These are phyloP conservation scores for Phaetusa simplex DNA, from an alignment of 2,113 vertebrate genomes.

Conservation along the genomic window DNA sequence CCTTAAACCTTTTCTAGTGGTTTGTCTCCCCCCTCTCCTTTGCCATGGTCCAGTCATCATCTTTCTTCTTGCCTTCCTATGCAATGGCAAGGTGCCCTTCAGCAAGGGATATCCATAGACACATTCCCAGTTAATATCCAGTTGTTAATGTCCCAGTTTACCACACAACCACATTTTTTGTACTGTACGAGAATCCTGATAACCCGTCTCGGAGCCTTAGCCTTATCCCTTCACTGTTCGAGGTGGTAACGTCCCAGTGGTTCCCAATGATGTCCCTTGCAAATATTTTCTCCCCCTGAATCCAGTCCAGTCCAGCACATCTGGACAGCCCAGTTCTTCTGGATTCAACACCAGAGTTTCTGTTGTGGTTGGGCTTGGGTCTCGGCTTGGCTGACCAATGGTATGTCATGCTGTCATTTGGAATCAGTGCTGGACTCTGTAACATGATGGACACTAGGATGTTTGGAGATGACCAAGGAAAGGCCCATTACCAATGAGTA, in stretches of 20 bases:
- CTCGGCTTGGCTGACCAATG: background rate
- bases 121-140: background rate
- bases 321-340: background rate
- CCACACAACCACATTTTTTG: background rate
- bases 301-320: background rate
- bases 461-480: background rate
- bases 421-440: background rate
- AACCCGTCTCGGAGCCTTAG: background rate
- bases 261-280: background rate
- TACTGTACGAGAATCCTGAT: background rate
- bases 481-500: background rate
- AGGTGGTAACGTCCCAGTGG: background rate
- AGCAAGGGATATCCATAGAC: background rate
- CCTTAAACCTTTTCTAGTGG: background rate
- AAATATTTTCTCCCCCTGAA: background rate
- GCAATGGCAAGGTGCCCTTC: background rate
- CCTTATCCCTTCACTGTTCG: background rate
- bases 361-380: background rate
- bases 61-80: background rate
- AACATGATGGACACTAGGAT: background rate
- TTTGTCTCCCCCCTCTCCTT: fast-evolving
- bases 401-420: background rate
- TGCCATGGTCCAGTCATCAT: background rate
- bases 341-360: background rate
- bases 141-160: background rate